Evolutionary conservation across 2,113 vertebrate species (phyloP).

Genomic region (Pituophis catenifer): DNA sequence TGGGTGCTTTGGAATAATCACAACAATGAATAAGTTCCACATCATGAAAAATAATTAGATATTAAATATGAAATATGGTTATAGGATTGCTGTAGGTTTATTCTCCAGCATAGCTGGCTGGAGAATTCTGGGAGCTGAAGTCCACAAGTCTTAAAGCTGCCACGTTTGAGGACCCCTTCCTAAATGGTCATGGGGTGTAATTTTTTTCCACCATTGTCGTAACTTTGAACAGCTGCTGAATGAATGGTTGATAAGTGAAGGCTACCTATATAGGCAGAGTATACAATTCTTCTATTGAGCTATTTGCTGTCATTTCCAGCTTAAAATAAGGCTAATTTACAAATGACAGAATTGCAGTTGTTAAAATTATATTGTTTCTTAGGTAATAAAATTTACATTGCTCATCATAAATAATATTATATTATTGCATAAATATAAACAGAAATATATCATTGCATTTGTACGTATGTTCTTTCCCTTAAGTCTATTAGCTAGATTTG

Average conservation of each 20-base stretch:
- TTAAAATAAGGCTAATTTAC: not conserved
- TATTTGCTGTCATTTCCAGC: not conserved
- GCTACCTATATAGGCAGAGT: not conserved
- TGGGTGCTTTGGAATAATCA: not conserved
- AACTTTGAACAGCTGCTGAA: not conserved
- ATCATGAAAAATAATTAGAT: conserved; percentile 2
- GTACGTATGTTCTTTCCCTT: not conserved
- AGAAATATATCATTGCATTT: not conserved
- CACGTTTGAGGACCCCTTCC: too few relatives aligned
- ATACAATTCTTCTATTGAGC: not conserved
- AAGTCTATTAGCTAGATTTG: not conserved
- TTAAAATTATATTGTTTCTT: conserved; percentile 7
- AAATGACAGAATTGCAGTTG: not conserved
- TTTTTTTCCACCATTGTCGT: not conserved
- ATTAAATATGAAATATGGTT: not conserved
- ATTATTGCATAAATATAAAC: too few relatives aligned
- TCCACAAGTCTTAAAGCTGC: too few relatives aligned
- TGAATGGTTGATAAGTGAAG: not conserved
- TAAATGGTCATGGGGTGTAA: not conserved
- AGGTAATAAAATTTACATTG: not conserved
- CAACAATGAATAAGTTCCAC: not conserved
- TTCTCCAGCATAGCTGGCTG: not conserved
- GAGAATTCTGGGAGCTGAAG: too few relatives aligned
- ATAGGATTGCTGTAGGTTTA: not conserved
- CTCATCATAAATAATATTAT: not conserved